A percentile compares a stretch with the other conserved stretches of the same genome.
Conservation (phyloP, 2,888 invertebrate species). For the Helleia helle region DNA sequence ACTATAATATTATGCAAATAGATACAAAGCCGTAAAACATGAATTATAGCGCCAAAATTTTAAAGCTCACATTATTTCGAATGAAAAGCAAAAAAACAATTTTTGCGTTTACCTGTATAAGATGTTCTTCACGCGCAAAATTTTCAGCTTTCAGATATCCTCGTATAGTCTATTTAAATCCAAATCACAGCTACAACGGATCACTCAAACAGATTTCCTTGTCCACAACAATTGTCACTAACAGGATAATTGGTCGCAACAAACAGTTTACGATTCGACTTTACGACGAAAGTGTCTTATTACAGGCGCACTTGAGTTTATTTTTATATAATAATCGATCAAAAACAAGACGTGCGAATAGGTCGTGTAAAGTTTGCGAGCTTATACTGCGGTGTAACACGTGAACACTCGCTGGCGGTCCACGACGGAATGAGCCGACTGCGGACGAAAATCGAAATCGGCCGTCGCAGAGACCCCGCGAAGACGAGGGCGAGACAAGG, state of each 20-base stretch:
- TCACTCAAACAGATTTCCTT: conserved; percentile 35
- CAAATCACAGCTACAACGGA: conserved; percentile 42
- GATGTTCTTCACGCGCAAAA: conserved; percentile 6
- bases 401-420: conserved; percentile 34
- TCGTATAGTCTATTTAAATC: conserved; percentile 27
- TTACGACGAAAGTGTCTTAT: not conserved
- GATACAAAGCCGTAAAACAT: no score
- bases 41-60: no score
- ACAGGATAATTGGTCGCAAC: not conserved
- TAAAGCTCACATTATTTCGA: not conserved
- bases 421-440: conserved; percentile 52
- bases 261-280: not conserved
- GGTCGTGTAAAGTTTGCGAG: conserved; percentile 62
- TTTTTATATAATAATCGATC: no score
- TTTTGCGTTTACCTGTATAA: not conserved
- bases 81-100: not conserved
- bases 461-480: conserved; percentile 25
- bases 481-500: conserved; percentile 41
- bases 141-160: conserved; percentile 10
- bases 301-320: not conserved
- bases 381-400: conserved; percentile 25
- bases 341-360: conserved; percentile 21
- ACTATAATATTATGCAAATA: no score
- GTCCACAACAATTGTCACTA: conserved; percentile 53
- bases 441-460: conserved; percentile 20